phyloP scores from a whole-genome alignment of 2,797 vertebrate genomes.

The Poeciliopsis turneri region DNA sequence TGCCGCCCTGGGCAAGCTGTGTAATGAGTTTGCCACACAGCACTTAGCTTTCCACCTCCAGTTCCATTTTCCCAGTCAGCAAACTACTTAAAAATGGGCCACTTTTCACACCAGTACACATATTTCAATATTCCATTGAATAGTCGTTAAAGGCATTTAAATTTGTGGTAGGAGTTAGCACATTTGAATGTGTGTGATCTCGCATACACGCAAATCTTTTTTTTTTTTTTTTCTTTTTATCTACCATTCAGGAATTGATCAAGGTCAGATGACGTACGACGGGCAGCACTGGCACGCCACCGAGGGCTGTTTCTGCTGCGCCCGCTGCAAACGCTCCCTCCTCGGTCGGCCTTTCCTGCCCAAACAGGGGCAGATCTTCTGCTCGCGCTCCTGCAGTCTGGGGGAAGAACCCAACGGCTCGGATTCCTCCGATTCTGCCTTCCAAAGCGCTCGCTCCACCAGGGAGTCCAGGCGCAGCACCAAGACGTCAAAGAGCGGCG shows the following conservation, averaged over 20 bases:
- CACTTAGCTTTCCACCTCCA: constrained; percentile 41
- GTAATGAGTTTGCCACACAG: constrained; percentile 63
- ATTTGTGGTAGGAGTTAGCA: neutral
- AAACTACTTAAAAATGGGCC: constrained; percentile 31
- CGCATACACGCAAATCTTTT: neutral
- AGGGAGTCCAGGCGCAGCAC: constrained; percentile 92
- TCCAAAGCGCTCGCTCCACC: constrained; percentile 94
- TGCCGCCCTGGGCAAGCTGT: constrained; percentile 57
- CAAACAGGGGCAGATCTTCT: constrained; percentile 98
- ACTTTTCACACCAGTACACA: constrained; percentile 28
- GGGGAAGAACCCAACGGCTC: constrained; percentile 94
- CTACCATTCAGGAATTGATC: constrained; percentile 89
- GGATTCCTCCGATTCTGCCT: constrained; percentile 95
- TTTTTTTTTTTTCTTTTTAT: constrained; percentile 12
- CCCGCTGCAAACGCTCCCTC: constrained; percentile 95
- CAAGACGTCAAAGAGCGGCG: constrained; percentile 89
- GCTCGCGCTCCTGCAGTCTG: constrained; percentile 92
- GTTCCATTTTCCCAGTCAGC: constrained; percentile 40
- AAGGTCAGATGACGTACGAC: constrained; percentile 98
- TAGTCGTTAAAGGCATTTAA: neutral
- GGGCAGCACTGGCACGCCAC: constrained; percentile 99
- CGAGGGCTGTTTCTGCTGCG: constrained; percentile 95
- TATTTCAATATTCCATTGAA: constrained; percentile 33
- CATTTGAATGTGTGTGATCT: constrained; percentile 13
- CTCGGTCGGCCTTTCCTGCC: constrained; percentile 96